Base-by-base conservation (phyloP, 1,140 invertebrate species). In the Gyrodactylus salaris region DNA sequence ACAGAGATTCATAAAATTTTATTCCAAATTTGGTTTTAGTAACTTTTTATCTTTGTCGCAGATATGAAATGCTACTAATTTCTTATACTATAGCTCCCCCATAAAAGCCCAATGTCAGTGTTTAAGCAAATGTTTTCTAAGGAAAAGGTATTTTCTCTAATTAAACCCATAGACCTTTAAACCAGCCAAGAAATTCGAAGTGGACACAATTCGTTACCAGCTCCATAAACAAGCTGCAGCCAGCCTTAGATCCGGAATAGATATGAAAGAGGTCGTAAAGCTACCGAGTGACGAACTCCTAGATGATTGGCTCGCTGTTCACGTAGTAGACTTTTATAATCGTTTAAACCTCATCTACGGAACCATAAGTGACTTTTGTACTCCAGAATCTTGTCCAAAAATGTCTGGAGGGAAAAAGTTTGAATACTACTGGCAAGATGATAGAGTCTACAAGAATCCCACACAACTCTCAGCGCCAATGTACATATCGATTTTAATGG, bases 241-340 rank as follows among this genome's bases (percentile, higher is more conserved):
- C 25, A 91, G 89, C 73, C 81, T 94, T 1, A 89, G 87, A 81
- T 90, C 89, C n/a, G 91, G 91, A 1, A 87, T 93, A 73, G 92
- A 94, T 83, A 83, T 94, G 72, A 84, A 87, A 74, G 82, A 85
- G 74, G 89, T 87, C 23, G 91, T 94, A 0, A 86, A 86, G 78
- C 80, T 94, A 74, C 91, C 91, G 26, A 84, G 84, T 74, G 87
- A 87, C 25, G 91, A 94, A 83, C 87, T 89, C 81, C 78, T 89
- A 1, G 89, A 91, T 80, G 91, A 94, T 79, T 94, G 91, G 91
- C 85, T 92, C 69, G 91, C 91, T 21, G 90, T 94, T 25, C 89
- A 94, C 84, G 91, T 92, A 77, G 91, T 94, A 1, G 91, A 94
- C 78, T 94, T 94, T 79, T 94, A 94, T 80, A 94, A 94, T 80